Conservation (phyloP, 2,888 invertebrate genomes). For the Amblyteles armatorius region DNA sequence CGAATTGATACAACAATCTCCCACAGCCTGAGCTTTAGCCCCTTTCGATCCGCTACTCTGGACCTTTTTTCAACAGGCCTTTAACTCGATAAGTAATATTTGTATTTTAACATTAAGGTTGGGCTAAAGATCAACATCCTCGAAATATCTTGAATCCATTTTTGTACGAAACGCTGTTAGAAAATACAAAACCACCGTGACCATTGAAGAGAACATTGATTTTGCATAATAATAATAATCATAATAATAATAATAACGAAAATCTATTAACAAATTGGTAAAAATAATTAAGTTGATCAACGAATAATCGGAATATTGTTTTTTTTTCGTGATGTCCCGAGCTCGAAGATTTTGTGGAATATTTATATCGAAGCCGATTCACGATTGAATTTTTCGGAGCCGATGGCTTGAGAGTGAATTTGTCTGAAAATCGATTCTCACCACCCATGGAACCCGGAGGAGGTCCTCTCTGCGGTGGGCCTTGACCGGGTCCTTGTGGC, state of each 20-base stretch:
- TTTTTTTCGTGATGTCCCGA: not conserved
- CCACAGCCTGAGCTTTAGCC: not conserved
- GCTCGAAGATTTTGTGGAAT: not conserved
- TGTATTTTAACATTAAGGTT: not conserved
- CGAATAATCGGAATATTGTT: not conserved
- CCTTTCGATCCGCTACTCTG: not conserved
- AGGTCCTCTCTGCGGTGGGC: slow-evolving; percentile 88
- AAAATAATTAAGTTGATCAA: no score
- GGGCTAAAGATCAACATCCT: not conserved
- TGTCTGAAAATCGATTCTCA: slow-evolving; percentile 71
- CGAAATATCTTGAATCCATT: not conserved
- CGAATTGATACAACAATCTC: slow-evolving; percentile 52
- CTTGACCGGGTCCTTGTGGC: slow-evolving; percentile 89
- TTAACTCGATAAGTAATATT: not conserved
- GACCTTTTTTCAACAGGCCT: not conserved
- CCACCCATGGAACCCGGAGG: slow-evolving; percentile 85
- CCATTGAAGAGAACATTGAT: no score
- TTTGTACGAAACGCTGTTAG: not conserved
- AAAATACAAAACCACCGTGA: no score
- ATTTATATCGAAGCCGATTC: not conserved
- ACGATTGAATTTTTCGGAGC: not conserved
- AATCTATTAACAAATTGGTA: no score
- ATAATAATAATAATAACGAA: no score
- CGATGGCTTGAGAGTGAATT: not conserved
- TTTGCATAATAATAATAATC: no score